These are phyloP conservation scores for Trilocha varians DNA, from an alignment of 2,888 invertebrate genomes.

Conservation along the genomic window DNA sequence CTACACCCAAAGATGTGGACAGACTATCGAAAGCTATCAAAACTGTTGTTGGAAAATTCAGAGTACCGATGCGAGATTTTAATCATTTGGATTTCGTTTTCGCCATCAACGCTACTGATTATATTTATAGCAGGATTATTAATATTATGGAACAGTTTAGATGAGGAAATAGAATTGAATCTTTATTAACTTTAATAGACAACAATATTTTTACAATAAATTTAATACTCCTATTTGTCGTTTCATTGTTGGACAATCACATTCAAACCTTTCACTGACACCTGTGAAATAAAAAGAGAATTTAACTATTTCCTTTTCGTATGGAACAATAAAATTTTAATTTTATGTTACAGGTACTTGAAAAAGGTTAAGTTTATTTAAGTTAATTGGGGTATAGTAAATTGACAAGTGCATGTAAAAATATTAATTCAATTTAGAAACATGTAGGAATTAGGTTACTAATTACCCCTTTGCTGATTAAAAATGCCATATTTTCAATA, in stretches of 20 bases:
- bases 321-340: neutral
- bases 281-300: constrained; percentile 5
- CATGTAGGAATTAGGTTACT: no score
- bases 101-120: constrained; percentile 68
- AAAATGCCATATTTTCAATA: no score
- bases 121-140: constrained; percentile 71
- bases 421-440: no score
- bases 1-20: constrained; percentile 56
- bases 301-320: neutral
- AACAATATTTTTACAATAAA: neutral
- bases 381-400: no score
- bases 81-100: constrained; percentile 75
- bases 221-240: neutral
- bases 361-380: no score
- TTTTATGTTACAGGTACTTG: neutral
- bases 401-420: no score
- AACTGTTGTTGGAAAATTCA: constrained; percentile 54
- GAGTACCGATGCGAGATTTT: constrained; percentile 56
- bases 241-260: constrained; percentile 5
- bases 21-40: constrained; percentile 49
- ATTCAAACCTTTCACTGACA: constrained; percentile 11
- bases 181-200: neutral
- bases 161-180: no score
- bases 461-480: no score
- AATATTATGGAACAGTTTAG: constrained; percentile 56